Conservation (phyloP, 2,113 vertebrate genomes). For the Pycnonotus jocosus region DNA sequence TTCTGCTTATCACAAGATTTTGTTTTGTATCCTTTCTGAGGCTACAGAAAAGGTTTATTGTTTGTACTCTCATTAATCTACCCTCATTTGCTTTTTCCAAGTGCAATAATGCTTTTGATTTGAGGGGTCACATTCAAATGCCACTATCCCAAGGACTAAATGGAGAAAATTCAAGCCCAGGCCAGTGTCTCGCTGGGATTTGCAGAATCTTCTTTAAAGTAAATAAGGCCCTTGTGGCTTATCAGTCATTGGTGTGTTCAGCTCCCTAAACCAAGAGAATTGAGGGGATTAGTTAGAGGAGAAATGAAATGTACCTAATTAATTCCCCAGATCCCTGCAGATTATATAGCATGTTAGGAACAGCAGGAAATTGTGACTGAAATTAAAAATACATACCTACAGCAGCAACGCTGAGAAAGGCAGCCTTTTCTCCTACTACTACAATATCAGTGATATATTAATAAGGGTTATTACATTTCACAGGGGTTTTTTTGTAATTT, state of each 20-base stretch:
- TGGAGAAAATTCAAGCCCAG: slow-evolving; percentile 2
- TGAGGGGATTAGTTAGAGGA: slow-evolving; percentile 56
- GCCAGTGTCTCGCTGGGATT: not conserved
- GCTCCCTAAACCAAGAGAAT: slow-evolving; percentile 50
- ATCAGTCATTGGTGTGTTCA: slow-evolving; percentile 20
- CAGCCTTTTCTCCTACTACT: not conserved
- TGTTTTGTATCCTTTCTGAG: not conserved
- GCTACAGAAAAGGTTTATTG: not conserved
- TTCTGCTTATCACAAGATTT: not conserved
- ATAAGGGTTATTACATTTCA: not conserved
- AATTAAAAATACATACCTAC: slow-evolving; percentile 47
- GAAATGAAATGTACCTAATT: slow-evolving; percentile 64
- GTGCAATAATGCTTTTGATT: slow-evolving; percentile 3
- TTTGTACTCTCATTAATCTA: not conserved
- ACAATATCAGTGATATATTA: not conserved
- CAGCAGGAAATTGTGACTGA: slow-evolving; percentile 49
- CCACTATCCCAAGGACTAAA: not conserved
- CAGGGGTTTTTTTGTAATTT: not conserved
- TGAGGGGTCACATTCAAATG: slow-evolving; percentile 40
- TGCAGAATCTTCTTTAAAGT: slow-evolving; percentile 31
- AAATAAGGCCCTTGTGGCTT: slow-evolving; percentile 59
- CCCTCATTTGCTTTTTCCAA: not conserved
- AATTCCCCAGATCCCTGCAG: slow-evolving; percentile 59
- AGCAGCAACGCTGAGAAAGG: not conserved
- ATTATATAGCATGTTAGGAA: slow-evolving; percentile 50